phyloP scores from a whole-genome alignment of 2,797 vertebrate genomes.

The Allobates femoralis region DNA sequence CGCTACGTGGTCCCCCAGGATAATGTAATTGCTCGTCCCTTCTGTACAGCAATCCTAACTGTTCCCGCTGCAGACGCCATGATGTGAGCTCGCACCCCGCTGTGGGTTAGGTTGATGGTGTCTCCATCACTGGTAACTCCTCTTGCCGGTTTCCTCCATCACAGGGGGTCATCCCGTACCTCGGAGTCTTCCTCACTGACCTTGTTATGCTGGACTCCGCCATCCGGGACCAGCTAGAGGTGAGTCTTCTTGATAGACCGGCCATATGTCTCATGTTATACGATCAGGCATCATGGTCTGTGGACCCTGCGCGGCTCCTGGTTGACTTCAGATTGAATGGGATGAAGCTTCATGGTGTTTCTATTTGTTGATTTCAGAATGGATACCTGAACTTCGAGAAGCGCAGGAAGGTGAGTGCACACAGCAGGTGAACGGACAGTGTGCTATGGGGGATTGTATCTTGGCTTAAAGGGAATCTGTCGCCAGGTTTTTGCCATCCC shows the following conservation, averaged over 20 bases:
- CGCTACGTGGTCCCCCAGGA: no score
- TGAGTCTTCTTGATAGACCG: slow-evolving; percentile 59
- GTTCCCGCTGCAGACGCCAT: no score
- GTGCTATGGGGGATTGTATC: not conserved
- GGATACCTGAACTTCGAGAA: slow-evolving; percentile 95
- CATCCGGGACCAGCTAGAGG: slow-evolving; percentile 87
- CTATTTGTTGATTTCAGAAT: slow-evolving; percentile 77
- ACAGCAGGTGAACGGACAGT: not conserved
- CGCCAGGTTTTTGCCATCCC: no score
- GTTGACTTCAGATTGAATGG: not conserved
- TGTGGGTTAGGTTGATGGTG: no score
- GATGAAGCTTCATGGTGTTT: not conserved
- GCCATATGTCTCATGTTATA: not conserved
- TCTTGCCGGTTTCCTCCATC: not conserved
- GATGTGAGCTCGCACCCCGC: no score
- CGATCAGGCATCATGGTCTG: no score
- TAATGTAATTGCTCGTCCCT: no score
- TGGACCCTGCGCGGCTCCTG: not conserved
- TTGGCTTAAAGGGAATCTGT: not conserved
- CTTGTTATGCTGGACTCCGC: slow-evolving; percentile 93
- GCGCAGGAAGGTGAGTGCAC: slow-evolving; percentile 81
- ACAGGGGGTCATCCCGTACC: slow-evolving; percentile 91
- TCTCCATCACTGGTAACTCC: not conserved
- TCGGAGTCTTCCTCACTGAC: slow-evolving; percentile 92
- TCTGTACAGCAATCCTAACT: no score